These are phyloP conservation scores for Drosophila niveifrons DNA, from an alignment of 2,888 invertebrate genomes.

Conservation along the genomic window DNA sequence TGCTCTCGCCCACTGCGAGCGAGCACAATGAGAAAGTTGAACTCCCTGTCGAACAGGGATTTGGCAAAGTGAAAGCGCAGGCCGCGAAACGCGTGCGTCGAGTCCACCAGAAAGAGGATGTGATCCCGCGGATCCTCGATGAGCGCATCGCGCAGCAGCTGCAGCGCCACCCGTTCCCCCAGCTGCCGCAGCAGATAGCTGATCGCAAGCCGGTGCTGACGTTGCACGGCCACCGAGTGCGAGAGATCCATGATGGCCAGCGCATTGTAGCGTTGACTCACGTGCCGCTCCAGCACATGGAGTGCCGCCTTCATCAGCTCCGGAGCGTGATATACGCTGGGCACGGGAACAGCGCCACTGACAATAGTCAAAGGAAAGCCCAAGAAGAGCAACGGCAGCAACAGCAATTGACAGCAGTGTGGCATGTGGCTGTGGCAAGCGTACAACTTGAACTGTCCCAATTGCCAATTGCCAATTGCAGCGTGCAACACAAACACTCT, in stretches of 20 bases:
- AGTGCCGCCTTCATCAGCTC: constrained; percentile 50
- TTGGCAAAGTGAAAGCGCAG: constrained; percentile 59
- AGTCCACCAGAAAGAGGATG: constrained; percentile 74
- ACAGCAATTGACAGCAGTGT: not conserved
- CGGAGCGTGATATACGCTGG: constrained; percentile 14
- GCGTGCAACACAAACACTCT: not conserved
- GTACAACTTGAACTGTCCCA: constrained; percentile 14
- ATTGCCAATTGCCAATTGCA: constrained; percentile 12
- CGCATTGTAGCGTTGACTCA: constrained; percentile 59
- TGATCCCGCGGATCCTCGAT: constrained; percentile 61
- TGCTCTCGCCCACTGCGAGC: constrained; percentile 5
- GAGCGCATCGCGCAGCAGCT: constrained; percentile 56
- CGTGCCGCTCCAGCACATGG: constrained; percentile 57
- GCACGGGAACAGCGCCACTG: too few relatives aligned
- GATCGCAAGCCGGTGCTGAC: constrained; percentile 36
- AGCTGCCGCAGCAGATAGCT: constrained; percentile 56
- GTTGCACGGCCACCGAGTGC: not conserved
- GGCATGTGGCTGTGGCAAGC: constrained; percentile 36
- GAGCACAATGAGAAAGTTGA: constrained; percentile 75
- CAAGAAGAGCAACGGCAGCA: not conserved
- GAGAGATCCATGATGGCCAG: constrained; percentile 68
- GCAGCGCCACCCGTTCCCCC: constrained; percentile 52
- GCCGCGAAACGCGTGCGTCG: constrained; percentile 58
- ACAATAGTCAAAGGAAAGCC: too few relatives aligned
- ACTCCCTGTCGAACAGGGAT: constrained; percentile 62